Evolutionary conservation across 2,797 vertebrate species (phyloP), one percentile per base, ranked within the genome.

Genomic region (Ceryle rudis): DNA sequence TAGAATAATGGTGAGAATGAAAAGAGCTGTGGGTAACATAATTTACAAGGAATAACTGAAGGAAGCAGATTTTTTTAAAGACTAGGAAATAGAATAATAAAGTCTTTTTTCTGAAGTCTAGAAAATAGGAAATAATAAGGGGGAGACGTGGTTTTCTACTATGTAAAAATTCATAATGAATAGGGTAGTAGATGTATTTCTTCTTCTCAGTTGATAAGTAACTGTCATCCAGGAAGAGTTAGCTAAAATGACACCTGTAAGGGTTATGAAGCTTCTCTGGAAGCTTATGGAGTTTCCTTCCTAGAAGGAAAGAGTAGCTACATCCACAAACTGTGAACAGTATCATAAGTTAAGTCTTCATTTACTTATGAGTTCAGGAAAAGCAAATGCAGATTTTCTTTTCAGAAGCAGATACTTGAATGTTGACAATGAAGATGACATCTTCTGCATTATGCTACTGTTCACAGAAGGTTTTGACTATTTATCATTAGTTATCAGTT

Each of bases 121-220:
- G 16, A 39, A 61, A 86, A 51, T 16, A 49, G 47, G 23, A 51
- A 67, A 64, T 35, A 55, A 35, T 35, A 82, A 44, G 3, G 19
- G 2, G 10, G 8, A 49, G 0, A 39, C 25, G 11, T 20, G 2
- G 11, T 57, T 69, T 78, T 78, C 25, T 25, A 10, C 3, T 25
- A 3, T 52, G 13, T 77, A 8, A 25, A 84, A 72, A 67, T 6
- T 54, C 35, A 33, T 29, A 46, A 66, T 23, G 18, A 88, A n/a
- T 11, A 49, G 5, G 5, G 5, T 18, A 33, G 25, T 23, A 64
- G 57, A 60, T 0, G 0, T 55, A 51, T 46, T 31, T 61, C 10
- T n/a, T 67, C 39, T 72, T 79, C 9, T 52, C 13, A 16, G 3
- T 21, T 58, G 11, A 29, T 4, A 28, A 23, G 5, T 42, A 75